Evolutionary conservation across 2,888 invertebrate genomes (phyloP).

Genomic region (Cyclophora punctaria): DNA sequence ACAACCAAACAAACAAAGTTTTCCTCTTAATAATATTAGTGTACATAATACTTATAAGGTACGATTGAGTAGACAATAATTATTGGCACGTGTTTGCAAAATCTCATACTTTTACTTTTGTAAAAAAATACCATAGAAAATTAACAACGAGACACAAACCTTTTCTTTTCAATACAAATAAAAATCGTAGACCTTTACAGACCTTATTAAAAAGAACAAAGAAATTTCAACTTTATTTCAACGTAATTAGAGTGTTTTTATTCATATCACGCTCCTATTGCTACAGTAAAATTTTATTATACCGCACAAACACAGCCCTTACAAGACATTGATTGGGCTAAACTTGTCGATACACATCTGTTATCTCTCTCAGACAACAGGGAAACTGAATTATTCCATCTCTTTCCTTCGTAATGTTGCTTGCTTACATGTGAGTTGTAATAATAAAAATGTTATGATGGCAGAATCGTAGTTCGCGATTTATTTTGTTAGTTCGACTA

Average conservation of each 20-base stretch:
- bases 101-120: not conserved
- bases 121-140: too few species aligned
- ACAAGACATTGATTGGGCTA: not conserved
- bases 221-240: too few species aligned
- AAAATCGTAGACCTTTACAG: too few species aligned
- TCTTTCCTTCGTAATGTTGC: not conserved
- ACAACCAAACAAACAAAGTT: too few species aligned
- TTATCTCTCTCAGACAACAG: not conserved
- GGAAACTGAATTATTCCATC: not conserved
- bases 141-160: too few species aligned
- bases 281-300: too few species aligned
- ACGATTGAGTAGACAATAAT: not conserved
- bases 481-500: slow-evolving; percentile 57
- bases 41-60: not conserved
- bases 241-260: too few species aligned
- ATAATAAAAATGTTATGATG: slow-evolving; percentile 67
- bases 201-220: too few species aligned
- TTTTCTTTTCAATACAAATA: too few species aligned
- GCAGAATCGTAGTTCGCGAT: slow-evolving; percentile 47
- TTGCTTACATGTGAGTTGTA: slow-evolving; percentile 6
- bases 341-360: not conserved
- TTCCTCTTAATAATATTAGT: too few species aligned
- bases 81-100: not conserved
- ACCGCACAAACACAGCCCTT: too few species aligned
- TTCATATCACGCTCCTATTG: too few species aligned